These are phyloP conservation scores for Aplocera efformata DNA, from an alignment of 2,888 invertebrate species.

Conservation along the genomic window DNA sequence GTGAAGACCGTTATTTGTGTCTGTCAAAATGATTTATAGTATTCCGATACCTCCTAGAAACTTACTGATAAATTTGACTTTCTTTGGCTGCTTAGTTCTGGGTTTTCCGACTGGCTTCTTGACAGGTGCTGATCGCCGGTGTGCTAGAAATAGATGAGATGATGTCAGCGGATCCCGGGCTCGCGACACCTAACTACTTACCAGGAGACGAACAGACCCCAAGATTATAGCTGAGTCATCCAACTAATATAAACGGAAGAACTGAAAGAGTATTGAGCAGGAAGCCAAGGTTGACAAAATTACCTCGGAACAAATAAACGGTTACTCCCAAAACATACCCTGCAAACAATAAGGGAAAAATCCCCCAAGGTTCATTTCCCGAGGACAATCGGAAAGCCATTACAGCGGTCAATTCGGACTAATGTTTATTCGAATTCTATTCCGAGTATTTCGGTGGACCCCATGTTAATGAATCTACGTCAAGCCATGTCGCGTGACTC, in stretches of 20 bases:
- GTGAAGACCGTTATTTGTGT: conserved; percentile 3
- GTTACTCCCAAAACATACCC: conserved; percentile 17
- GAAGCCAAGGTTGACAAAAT: conserved; percentile 4
- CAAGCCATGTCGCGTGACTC: conserved; percentile 50
- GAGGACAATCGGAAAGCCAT: conserved; percentile 63
- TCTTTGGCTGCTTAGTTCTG: conserved; percentile 93
- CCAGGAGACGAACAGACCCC: conserved; percentile 36
- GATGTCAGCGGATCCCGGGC: conserved; percentile 39
- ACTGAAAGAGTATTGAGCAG: conserved; percentile 5
- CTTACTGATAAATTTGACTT: conserved; percentile 95
- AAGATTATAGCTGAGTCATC: conserved; percentile 7
- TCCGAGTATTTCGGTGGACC: conserved; percentile 27
- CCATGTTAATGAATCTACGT: conserved; percentile 44
- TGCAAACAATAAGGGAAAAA: conserved; percentile 42
- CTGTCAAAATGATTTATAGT: conserved; percentile 4
- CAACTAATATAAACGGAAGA: conserved; percentile 7
- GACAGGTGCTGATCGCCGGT: conserved; percentile 82
- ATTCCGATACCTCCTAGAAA: conserved; percentile 47
- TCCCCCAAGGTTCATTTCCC: conserved; percentile 34
- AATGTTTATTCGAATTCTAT: conserved; percentile 65
- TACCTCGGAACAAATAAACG: conserved; percentile 10
- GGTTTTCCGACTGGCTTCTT: conserved; percentile 91
- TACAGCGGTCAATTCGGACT: conserved; percentile 46
- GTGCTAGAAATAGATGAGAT: conserved; percentile 48
- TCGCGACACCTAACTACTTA: conserved; percentile 31